phyloP scores from a whole-genome alignment of 1,140 invertebrate genomes.

The Aphis gossypii region DNA sequence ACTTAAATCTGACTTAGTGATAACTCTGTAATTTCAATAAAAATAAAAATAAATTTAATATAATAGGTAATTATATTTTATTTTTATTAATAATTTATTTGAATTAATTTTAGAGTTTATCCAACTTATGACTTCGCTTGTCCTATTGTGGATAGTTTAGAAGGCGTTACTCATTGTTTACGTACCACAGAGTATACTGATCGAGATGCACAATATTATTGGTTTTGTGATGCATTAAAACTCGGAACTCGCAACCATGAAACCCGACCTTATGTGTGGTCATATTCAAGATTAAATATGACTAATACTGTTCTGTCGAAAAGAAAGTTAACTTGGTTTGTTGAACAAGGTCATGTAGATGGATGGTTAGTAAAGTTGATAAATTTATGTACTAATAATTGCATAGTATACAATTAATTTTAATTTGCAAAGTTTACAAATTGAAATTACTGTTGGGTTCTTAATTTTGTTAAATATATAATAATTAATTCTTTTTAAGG shows the following conservation, averaged over 20 bases:
- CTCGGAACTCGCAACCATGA: slow-evolving; percentile 64
- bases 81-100: slow-evolving; percentile 32
- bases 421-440: too few species aligned
- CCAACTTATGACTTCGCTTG: slow-evolving; percentile 99
- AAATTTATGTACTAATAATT: background rate
- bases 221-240: slow-evolving; percentile 88
- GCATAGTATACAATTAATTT: background rate
- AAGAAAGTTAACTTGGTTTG: slow-evolving; percentile 97
- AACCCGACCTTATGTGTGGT: slow-evolving; percentile 92
- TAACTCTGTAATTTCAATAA: background rate
- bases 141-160: slow-evolving; percentile 97
- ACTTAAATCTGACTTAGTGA: too few species aligned
- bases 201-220: slow-evolving; percentile 96
- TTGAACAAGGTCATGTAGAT: slow-evolving; percentile 89
- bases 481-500: slow-evolving; percentile 66
- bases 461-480: background rate
- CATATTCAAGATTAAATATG: slow-evolving; percentile 92
- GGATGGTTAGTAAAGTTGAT: slow-evolving; percentile 79
- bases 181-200: slow-evolving; percentile 99
- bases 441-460: too few species aligned
- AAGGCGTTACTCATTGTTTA: slow-evolving; percentile 96
- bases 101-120: slow-evolving; percentile 81
- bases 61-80: background rate
- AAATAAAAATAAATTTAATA: background rate
- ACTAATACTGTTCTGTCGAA: slow-evolving; percentile 98